phyloP scores from a whole-genome alignment of 2,113 vertebrate species.

The Sinocyclocheilus maitianheensis region DNA sequence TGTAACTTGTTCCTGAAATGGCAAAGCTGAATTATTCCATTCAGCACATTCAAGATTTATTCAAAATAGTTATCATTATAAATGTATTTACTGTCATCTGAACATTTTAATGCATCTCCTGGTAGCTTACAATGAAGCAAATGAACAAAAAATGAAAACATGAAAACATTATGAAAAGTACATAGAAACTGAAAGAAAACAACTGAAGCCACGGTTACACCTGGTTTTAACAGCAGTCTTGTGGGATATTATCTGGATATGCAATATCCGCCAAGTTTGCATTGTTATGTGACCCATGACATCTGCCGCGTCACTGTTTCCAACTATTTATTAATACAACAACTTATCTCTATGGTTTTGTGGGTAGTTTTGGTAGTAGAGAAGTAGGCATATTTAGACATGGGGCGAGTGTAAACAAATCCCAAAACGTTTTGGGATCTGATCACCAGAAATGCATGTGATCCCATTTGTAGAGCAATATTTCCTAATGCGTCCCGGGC shows the following conservation, averaged over 20 bases:
- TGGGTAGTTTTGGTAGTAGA: neutral
- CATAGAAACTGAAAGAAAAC: neutral
- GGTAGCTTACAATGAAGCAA: neutral
- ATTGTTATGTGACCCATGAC: neutral
- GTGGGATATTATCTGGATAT: neutral
- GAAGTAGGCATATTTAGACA: neutral
- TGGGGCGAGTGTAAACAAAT: neutral
- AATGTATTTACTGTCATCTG: neutral
- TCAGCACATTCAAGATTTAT: neutral
- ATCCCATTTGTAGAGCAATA: neutral
- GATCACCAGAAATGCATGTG: neutral
- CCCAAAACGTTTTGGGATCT: neutral
- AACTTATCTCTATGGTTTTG: neutral
- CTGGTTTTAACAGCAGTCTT: neutral
- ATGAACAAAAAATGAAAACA: neutral
- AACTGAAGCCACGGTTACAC: neutral
- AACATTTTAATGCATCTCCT: neutral
- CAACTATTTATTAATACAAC: neutral
- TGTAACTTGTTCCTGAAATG: neutral
- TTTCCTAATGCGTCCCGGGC: neutral
- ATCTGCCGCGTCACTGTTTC: neutral
- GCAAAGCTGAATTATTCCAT: neutral
- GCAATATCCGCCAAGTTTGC: neutral
- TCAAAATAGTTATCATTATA: neutral
- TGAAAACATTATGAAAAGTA: neutral